Evolutionary conservation across 1,140 invertebrate genomes (phyloP).

Genomic region (Drosophila burlai): DNA sequence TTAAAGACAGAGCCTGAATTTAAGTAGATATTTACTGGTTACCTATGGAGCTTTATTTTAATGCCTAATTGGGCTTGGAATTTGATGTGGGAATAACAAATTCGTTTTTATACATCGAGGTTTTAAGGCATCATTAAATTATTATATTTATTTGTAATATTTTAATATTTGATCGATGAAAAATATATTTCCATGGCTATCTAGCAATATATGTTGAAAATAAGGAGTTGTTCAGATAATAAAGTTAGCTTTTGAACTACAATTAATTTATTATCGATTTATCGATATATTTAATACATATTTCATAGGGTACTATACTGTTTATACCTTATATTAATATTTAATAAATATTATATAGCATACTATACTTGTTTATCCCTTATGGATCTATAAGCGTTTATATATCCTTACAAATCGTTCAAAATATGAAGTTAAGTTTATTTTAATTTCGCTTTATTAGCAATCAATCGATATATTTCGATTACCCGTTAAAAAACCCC

Average conservation of each 20-base stretch:
- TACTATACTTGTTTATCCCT: no score
- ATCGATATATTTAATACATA: no score
- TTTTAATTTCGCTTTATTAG: not conserved
- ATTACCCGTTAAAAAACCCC: not conserved
- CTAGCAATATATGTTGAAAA: no score
- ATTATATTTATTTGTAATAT: not conserved
- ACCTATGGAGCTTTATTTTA: conserved; percentile 1
- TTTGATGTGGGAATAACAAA: not conserved
- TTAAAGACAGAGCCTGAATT: conserved; percentile 34
- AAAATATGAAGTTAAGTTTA: no score
- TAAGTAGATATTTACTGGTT: conserved; percentile 20
- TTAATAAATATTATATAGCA: no score
- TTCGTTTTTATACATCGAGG: not conserved
- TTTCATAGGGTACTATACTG: no score
- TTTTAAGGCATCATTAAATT: not conserved
- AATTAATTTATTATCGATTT: no score
- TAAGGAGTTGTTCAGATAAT: no score
- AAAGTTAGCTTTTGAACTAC: no score
- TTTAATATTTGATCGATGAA: not conserved
- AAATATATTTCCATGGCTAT: not conserved
- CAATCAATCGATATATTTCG: not conserved
- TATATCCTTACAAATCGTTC: no score
- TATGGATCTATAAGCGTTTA: no score
- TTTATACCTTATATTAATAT: no score
- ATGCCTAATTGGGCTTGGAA: not conserved